A percentile compares a stretch with the other conserved stretches of the same genome.
phyloP scores from a whole-genome alignment of 2,888 invertebrate species.

The Halictus ligatus region DNA sequence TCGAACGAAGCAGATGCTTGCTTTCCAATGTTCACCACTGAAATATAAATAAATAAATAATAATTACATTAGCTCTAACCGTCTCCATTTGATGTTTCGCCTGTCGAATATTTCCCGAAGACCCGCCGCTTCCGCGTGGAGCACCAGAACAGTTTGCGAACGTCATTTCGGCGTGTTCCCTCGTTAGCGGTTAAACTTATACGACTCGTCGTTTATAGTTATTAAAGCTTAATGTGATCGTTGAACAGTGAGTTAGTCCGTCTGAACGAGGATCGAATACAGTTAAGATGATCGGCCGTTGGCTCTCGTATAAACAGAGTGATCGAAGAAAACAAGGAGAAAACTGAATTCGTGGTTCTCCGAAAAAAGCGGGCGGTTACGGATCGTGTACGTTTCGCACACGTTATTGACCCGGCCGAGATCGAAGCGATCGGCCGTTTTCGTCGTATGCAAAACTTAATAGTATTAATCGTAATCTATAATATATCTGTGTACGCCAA shows the following conservation, averaged over 20 bases:
- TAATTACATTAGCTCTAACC: not conserved
- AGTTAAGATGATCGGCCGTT: not conserved
- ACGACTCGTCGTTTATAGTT: not conserved
- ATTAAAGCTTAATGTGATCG: slow-evolving; percentile 38
- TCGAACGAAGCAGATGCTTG: not conserved
- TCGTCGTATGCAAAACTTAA: slow-evolving; percentile 48
- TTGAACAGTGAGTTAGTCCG: slow-evolving; percentile 27
- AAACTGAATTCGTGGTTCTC: slow-evolving; percentile 18
- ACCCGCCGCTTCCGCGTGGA: not conserved
- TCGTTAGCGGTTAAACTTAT: not conserved
- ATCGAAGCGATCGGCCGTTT: slow-evolving; percentile 24
- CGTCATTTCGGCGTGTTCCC: not conserved
- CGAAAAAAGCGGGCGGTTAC: slow-evolving; percentile 2
- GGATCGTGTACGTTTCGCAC: slow-evolving; percentile 2
- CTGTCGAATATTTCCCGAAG: not conserved
- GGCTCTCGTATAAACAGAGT: not conserved
- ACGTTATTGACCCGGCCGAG: slow-evolving; percentile 15
- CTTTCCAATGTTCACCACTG: not conserved
- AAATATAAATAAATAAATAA: slow-evolving; percentile 9
- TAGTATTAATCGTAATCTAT: slow-evolving; percentile 59
- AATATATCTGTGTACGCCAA: slow-evolving; percentile 64
- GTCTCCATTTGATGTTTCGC: not conserved
- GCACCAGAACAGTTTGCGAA: not conserved
- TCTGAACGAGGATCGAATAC: slow-evolving; percentile 12
- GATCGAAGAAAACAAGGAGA: slow-evolving; percentile 1